These are phyloP conservation scores for Campoletis raptor DNA, from an alignment of 2,888 invertebrate species.

Conservation along the genomic window DNA sequence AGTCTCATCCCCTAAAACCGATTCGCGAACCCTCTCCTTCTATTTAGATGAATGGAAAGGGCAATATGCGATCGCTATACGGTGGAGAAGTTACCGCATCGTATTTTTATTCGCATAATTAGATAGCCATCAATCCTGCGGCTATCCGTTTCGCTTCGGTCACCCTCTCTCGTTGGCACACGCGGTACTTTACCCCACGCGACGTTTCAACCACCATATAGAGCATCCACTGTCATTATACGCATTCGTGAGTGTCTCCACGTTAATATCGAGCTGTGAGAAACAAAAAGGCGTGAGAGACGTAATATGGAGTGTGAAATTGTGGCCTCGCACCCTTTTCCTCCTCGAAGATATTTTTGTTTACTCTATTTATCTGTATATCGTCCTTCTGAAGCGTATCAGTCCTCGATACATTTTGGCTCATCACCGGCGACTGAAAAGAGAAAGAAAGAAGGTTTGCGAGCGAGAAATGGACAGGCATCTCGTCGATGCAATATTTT, in stretches of 20 bases:
- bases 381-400: conserved; percentile 15
- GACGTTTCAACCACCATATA: conserved; percentile 37
- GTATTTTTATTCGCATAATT: conserved; percentile 80
- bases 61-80: conserved; percentile 19
- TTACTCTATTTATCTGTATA: neutral
- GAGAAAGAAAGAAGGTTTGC: neutral
- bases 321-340: conserved; percentile 4
- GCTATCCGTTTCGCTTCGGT: conserved; percentile 69
- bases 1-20: conserved; percentile 43
- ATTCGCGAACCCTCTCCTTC: conserved; percentile 47
- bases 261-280: neutral
- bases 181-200: conserved; percentile 52
- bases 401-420: conserved; percentile 49
- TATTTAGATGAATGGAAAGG: conserved; percentile 23
- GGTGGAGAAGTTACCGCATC: conserved; percentile 56
- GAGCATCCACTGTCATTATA: conserved; percentile 34
- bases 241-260: conserved; percentile 13
- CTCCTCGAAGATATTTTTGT: neutral
- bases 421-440: conserved; percentile 34
- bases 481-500: conserved; percentile 42
- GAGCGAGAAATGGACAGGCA: conserved; percentile 8
- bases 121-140: conserved; percentile 80
- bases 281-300: conserved; percentile 14
- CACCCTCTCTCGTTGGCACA: conserved; percentile 50
- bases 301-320: neutral